phyloP scores from a whole-genome alignment of 2,113 vertebrate species.

The Stigmatopora argus region DNA sequence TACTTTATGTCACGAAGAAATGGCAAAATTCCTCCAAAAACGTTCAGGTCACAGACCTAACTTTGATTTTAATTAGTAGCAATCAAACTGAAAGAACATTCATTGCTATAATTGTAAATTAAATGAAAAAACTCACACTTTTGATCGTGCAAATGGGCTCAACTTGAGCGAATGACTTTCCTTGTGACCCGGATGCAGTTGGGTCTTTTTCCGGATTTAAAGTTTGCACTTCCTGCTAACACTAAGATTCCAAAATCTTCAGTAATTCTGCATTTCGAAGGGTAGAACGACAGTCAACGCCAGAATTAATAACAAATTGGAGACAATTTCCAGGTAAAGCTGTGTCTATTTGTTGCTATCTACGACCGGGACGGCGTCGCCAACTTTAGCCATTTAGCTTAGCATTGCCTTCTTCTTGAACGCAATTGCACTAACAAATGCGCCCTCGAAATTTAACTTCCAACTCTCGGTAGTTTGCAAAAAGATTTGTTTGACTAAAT shows the following conservation, averaged over 20 bases:
- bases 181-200: constrained; percentile 10
- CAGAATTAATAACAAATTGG: not conserved
- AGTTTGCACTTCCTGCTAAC: constrained; percentile 18
- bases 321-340: constrained; percentile 11
- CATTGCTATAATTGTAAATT: not conserved
- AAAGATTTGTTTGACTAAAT: too few relatives aligned
- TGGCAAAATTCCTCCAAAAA: too few relatives aligned
- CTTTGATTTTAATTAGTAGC: not conserved
- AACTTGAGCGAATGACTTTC: not conserved
- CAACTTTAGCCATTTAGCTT: constrained; percentile 21
- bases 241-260: not conserved
- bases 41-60: not conserved
- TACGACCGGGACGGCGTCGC: not conserved
- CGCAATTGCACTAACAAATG: not conserved
- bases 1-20: not conserved
- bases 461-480: too few relatives aligned
- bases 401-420: not conserved
- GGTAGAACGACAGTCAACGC: not conserved
- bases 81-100: too few relatives aligned
- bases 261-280: not conserved
- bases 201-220: constrained; percentile 12
- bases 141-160: not conserved
- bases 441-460: not conserved
- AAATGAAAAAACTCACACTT: not conserved
- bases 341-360: too few relatives aligned